Base-by-base conservation (phyloP, 2,888 invertebrate genomes). In the Nemotelus nigrinus region DNA sequence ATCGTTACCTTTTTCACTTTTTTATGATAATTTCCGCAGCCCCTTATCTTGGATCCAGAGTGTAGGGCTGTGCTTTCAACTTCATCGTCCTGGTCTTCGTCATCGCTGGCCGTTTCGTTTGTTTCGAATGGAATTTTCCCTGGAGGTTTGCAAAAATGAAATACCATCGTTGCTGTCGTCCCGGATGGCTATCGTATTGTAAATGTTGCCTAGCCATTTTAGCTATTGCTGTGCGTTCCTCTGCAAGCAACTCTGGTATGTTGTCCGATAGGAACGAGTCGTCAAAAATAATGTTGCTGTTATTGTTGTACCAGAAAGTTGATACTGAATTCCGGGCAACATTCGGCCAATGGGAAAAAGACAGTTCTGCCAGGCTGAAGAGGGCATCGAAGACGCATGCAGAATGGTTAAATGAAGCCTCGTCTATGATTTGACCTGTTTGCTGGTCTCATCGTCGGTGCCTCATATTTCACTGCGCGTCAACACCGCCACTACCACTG, bases 21-120 rank as follows among this genome's bases (percentile, higher is more conserved):
- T 75, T 77, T 71, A 78, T 79, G 79, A 79, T 79, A 79, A 79
- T 79, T 79, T 79, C 70, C 77, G 53, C 67, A 57, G 78, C 64
- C 25, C 71, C 77, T 77, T 79, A 78, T 78, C 77, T 45, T 64
- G 43, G 2, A 48, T 25, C 25, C 25, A 25, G n/a, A 25, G 57
- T 76, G 25, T 25, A 25, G 25, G 25, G 25, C 25, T 25, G 55
- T 76, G 53, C 53, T 57, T 44, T 25, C 25, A n/a, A 25, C 4
- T 8, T 55, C n/a, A 57, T 57, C 44, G 71, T 71, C 55, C 43
- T 45, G 63, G 77, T 67, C 76, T 60, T 78, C 77, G 70, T 25
- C 25, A 25, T 25, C 25, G 25, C 25, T 25, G 25, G 25, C 25
- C 25, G 25, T 25, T 25, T 25, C 25, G 25, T 25, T 25, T 25